Percentiles rank a stretch among this genome's conserved stretches.
These are phyloP conservation scores for Deroptyus accipitrinus DNA, from an alignment of 2,113 vertebrate species.

Conservation along the genomic window DNA sequence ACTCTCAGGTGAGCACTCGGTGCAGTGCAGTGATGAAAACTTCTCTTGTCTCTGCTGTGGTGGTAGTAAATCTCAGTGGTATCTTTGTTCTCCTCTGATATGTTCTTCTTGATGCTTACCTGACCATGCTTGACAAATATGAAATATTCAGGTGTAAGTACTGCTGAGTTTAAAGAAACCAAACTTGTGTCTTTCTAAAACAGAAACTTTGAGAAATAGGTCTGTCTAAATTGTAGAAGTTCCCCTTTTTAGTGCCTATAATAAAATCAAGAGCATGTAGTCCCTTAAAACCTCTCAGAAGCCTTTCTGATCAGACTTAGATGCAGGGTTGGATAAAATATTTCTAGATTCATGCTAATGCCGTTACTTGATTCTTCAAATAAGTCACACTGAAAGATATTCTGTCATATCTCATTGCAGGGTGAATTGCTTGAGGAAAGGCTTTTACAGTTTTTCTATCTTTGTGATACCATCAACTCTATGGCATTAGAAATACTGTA, in stretches of 20 bases:
- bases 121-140: neutral
- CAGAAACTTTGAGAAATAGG: neutral
- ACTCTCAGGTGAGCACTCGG: constrained; percentile 82
- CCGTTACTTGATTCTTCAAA: neutral
- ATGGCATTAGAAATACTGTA: neutral
- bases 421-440: constrained; percentile 11
- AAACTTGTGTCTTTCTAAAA: neutral
- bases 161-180: neutral
- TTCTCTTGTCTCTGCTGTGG: neutral
- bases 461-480: neutral
- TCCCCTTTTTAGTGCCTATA: neutral
- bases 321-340: neutral
- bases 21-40: neutral
- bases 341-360: neutral
- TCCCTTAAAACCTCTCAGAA: neutral
- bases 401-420: constrained; percentile 17
- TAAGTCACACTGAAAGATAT: neutral
- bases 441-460: constrained; percentile 10
- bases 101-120: neutral
- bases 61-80: neutral
- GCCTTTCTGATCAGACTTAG: neutral
- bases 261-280: neutral
- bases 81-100: neutral
- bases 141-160: neutral
- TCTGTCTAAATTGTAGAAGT: neutral